These are phyloP conservation scores for Acanthaster planci DNA, from an alignment of 35 echinoderm and acorn worm species.

Conservation along the genomic window DNA sequence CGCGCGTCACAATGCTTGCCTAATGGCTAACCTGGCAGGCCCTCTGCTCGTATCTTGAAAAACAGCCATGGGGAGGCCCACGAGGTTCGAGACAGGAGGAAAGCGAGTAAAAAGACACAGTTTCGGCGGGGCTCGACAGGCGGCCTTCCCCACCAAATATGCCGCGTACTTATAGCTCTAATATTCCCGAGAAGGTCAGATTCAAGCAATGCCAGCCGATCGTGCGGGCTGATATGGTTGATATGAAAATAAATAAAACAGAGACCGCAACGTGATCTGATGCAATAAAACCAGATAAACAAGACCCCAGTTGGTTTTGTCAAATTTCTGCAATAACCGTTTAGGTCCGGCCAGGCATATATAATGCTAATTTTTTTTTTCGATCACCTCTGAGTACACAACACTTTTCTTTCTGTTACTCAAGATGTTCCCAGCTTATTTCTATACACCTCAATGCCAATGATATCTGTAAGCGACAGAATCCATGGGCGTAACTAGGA, in stretches of 20 bases:
- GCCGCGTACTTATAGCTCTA: constrained; percentile 18
- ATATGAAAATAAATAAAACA: constrained; percentile 21
- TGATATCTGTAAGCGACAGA: too few species aligned
- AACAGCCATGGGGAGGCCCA: constrained; percentile 15
- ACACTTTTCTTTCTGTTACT: too few species aligned
- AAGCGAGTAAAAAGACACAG: constrained; percentile 1
- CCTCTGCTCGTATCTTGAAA: constrained; percentile 1
- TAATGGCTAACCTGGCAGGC: constrained; percentile 23
- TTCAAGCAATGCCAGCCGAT: not conserved
- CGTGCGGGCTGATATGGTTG: not conserved
- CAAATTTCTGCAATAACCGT: not conserved
- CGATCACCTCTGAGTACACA: too few species aligned
- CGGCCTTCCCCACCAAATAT: constrained; percentile 10
- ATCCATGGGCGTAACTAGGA: too few species aligned
- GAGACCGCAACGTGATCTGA: not conserved
- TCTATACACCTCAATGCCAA: too few species aligned
- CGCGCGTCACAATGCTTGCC: not conserved
- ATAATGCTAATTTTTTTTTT: too few species aligned
- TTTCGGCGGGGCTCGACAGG: constrained; percentile 9
- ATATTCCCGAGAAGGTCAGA: not conserved
- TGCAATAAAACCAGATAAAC: constrained; percentile 5
- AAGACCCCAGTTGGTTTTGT: constrained; percentile 4
- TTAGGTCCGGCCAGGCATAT: too few species aligned
- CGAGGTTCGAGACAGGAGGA: not conserved
- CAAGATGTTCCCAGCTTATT: too few species aligned